Evolutionary conservation across 1,140 invertebrate species (phyloP), one percentile per base, ranked within the genome.

Genomic region (Orius laevigatus): DNA sequence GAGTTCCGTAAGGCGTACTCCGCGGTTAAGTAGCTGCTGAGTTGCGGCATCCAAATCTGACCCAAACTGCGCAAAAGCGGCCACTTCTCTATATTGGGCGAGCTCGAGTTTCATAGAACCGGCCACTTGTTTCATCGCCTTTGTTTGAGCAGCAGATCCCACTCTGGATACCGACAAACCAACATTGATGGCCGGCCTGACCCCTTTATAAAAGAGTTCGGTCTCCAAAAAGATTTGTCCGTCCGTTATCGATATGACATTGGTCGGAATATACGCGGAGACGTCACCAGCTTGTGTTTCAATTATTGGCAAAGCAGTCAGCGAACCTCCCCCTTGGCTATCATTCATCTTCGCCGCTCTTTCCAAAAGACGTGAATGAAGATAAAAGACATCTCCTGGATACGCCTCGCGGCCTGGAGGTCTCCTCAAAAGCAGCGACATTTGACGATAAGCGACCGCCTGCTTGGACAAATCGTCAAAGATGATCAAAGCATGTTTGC

Each of bases 161-260:
- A 99, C 95, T 76, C 96, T 83, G 54, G 92, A 97, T 61, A 99
- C 96, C 67, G 94, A 98, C 56, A 99, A 72, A 84, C 96, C 96
- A 62, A 98, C 95, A 66, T 99, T 99, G 66, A 99, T 98, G 61
- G 96, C 96, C 41, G 96, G 96, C 61, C 94, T 84, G 67, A 99
- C 97, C 84, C 96, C 94, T 71, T 93, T 93, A 82, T 95, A 97
- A 77, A 98, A 98, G 69, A 98, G 77, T 70, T 99, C 95, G 62
- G 93, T 98, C 75, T 99, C 96, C 79, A 99, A 91, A 84, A 99
- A 99, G 71, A 99, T 99, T 70, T 99, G 96, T 57, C 96, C 96
- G 61, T 99, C 96, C 60, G 96, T 99, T 70, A 99, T 99, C 63
- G 95, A 98, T 71, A 99, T 99, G 53, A 99, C 96, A 67, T 99